phyloP scores from a whole-genome alignment of 2,888 invertebrate species.

The Chloroclystis v-ata region DNA sequence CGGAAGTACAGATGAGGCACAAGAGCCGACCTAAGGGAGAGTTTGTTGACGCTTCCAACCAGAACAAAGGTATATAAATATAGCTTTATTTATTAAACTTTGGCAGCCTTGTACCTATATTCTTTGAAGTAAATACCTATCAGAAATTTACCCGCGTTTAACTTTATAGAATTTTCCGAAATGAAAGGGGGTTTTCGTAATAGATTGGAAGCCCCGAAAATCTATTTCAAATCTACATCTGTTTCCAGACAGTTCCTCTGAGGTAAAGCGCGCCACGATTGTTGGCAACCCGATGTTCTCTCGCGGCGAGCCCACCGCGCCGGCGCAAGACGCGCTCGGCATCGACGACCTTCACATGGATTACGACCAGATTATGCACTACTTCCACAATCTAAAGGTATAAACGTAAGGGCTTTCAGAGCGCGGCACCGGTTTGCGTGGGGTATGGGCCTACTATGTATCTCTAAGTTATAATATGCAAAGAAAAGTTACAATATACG shows the following conservation, averaged over 20 bases:
- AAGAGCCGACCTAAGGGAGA: slow-evolving; percentile 70
- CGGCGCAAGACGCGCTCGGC: slow-evolving; percentile 78
- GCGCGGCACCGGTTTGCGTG: not conserved
- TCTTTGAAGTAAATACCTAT: too few species aligned
- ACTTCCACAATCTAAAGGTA: slow-evolving; percentile 98
- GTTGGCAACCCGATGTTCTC: slow-evolving; percentile 94
- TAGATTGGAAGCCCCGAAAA: too few species aligned
- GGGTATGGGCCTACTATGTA: too few species aligned
- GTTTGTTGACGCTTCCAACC: slow-evolving; percentile 77
- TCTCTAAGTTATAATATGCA: too few species aligned
- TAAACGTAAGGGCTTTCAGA: slow-evolving; percentile 40
- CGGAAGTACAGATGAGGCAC: slow-evolving; percentile 72
- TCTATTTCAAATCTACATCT: too few species aligned
- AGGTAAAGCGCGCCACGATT: slow-evolving; percentile 90
- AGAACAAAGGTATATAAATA: slow-evolving; percentile 58
- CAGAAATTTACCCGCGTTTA: too few species aligned
- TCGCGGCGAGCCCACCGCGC: slow-evolving; percentile 61
- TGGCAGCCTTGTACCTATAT: too few species aligned
- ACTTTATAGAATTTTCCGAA: too few species aligned
- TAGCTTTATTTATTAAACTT: too few species aligned
- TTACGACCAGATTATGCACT: slow-evolving; percentile 98
- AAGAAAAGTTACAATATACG: too few species aligned
- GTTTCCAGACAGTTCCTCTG: slow-evolving; percentile 66
- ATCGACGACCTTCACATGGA: slow-evolving; percentile 95
- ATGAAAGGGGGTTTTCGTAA: too few species aligned